phyloP scores from a whole-genome alignment of 2,888 invertebrate genomes.

The Mythimna loreyi region DNA sequence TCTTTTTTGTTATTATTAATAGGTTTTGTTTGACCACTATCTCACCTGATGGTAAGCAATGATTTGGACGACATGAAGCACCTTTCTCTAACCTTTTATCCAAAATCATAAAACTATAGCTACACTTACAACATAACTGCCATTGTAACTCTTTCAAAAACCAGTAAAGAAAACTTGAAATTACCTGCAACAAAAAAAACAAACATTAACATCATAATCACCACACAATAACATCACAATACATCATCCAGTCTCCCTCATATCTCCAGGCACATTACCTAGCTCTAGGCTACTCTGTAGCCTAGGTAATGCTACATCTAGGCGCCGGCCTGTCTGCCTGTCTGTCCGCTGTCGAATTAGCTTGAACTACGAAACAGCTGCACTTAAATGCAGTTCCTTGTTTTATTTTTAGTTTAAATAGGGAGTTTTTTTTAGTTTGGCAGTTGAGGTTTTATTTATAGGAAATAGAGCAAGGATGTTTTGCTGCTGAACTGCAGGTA shows the following conservation, averaged over 20 bases:
- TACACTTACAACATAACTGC: slow-evolving; percentile 14
- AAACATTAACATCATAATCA: slow-evolving; percentile 13
- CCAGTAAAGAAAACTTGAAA: background rate
- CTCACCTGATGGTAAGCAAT: too few species aligned
- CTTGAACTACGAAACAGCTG: slow-evolving; percentile 42
- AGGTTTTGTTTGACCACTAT: too few species aligned
- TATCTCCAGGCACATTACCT: slow-evolving; percentile 15
- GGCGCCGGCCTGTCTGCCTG: slow-evolving; percentile 39
- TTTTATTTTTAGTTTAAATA: slow-evolving; percentile 56
- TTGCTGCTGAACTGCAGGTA: too few species aligned
- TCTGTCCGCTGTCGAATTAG: slow-evolving; percentile 66
- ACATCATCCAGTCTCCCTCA: slow-evolving; percentile 7
- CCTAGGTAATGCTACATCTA: slow-evolving; percentile 10
- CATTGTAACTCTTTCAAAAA: background rate
- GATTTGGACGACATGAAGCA: too few species aligned
- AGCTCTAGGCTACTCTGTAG: background rate
- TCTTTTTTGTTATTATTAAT: too few species aligned
- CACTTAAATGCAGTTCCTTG: slow-evolving; percentile 50
- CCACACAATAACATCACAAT: background rate
- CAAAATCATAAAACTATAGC: background rate
- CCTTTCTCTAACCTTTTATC: too few species aligned
- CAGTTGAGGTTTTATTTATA: slow-evolving; percentile 6
- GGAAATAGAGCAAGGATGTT: background rate
- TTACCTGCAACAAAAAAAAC: slow-evolving; percentile 55
- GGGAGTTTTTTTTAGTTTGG: background rate